Evolutionary conservation across 2,113 vertebrate genomes (phyloP), one percentile per base, ranked within the genome.

Genomic region (Tyrannus savana): DNA sequence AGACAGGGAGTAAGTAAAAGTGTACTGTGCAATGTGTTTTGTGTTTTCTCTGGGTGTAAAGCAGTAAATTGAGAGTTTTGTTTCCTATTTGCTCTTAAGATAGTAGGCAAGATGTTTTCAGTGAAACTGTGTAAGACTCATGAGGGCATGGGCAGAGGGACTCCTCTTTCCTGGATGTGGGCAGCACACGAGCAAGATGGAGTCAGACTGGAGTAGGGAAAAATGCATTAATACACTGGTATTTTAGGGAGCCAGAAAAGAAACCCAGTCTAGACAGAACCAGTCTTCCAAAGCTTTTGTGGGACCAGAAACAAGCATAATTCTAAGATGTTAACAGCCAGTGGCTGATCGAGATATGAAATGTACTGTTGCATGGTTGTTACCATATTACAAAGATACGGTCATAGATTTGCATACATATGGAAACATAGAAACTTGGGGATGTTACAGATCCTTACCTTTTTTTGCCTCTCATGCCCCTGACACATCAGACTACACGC

Each of bases 381-480:
- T 85, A 42, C 31, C 35, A 1, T 24, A 24, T 37, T 72, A 33
- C 18, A 10, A 4, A 62, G 71, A 56, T 9, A 41, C 37, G 12
- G 15, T 56, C 16, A 6, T 6, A 59, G 17, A 33, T 15, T 27
- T 2, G 2, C 42, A 50, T 30, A 6, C 27, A 15, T 4, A 0
- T 15, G 64, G 69, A 67, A 64, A 66, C 41, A 25, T 6, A 19
- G 24, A 76, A 90, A 31, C 6, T 9, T 1, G 1, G 13, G 15
- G 11, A 42, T 74, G 41, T 52, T 66, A 35, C n/a, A 66, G 30
- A 37, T 53, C 31, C 23, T 19, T 37, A n/a, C 10, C 9, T 62
- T 39, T 81, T 52, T 52, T 50, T 80, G 35, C 41, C 41, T 79
- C 12, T 79, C 53, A 55, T n/a, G 25, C 6, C 12, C 12, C 42